Conservation (phyloP, 2,113 vertebrate genomes). For the Clarias gariepinus region DNA sequence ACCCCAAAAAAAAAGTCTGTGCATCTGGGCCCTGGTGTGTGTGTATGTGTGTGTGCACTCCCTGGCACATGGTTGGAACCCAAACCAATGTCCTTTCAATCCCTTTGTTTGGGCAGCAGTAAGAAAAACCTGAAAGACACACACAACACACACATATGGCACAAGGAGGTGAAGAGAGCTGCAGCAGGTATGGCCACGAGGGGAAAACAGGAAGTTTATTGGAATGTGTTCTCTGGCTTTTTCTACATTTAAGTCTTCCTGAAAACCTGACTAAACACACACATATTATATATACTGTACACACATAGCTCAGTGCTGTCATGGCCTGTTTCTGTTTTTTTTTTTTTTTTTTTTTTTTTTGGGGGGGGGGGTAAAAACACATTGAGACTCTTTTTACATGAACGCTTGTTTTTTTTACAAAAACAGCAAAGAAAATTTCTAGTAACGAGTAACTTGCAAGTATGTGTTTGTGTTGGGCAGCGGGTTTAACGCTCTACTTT, state of each 20-base stretch:
- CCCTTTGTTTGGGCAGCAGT: slow-evolving; percentile 19
- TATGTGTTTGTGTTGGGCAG: slow-evolving; percentile 25
- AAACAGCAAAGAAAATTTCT: slow-evolving; percentile 30
- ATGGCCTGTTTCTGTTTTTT: slow-evolving; percentile 55
- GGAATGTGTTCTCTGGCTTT: slow-evolving; percentile 56
- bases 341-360: slow-evolving; percentile 38
- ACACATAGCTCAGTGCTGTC: slow-evolving; percentile 67
- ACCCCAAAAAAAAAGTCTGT: neutral
- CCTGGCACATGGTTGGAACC: slow-evolving; percentile 6
- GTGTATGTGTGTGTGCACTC: neutral
- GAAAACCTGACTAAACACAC: slow-evolving; percentile 58
- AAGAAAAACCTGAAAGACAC: slow-evolving; percentile 38
- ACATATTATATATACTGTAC: slow-evolving; percentile 54
- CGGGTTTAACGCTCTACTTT: neutral
- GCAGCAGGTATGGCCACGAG: slow-evolving; percentile 8
- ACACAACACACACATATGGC: slow-evolving; percentile 1
- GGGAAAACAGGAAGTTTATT: slow-evolving; percentile 14
- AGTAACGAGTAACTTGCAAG: slow-evolving; percentile 50
- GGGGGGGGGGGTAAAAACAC: slow-evolving; percentile 66
- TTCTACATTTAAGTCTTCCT: slow-evolving; percentile 86
- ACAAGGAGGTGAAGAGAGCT: neutral
- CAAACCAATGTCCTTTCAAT: slow-evolving; percentile 17
- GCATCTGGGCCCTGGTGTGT: slow-evolving; percentile 7
- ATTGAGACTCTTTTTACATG: slow-evolving; percentile 75
- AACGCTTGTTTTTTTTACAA: slow-evolving; percentile 84